Conservation (phyloP, 37 sponge, comb jelly and placozoan species). For the Chondrilla cf. caribensis region DNA sequence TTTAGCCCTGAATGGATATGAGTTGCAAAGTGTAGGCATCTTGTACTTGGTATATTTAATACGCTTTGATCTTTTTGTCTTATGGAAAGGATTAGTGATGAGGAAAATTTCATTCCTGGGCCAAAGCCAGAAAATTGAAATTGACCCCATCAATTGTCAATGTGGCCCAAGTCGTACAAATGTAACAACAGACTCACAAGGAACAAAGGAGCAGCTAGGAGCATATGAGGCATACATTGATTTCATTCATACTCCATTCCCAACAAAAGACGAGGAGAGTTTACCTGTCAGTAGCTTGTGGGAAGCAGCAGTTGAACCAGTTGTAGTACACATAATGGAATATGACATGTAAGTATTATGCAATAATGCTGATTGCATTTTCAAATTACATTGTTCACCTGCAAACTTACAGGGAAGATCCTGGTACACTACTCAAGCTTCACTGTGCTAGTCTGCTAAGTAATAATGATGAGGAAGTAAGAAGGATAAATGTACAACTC, state of each 20-base stretch:
- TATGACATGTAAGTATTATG: not conserved
- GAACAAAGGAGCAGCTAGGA: not conserved
- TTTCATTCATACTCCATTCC: not conserved
- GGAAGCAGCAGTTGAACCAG: not conserved
- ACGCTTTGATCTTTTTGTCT: not conserved
- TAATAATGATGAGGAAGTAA: not conserved
- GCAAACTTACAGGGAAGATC: not conserved
- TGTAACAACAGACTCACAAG: not conserved
- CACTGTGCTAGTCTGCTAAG: not conserved
- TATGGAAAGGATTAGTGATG: not conserved
- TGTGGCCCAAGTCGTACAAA: not conserved
- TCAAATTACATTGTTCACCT: not conserved
- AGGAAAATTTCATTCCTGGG: not conserved
- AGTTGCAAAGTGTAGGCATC: not conserved
- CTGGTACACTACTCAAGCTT: not conserved
- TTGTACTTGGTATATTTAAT: not conserved
- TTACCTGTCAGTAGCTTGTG: not conserved
- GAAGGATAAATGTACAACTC: not conserved
- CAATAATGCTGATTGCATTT: not conserved
- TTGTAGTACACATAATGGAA: not conserved
- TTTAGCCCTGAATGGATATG: not conserved
- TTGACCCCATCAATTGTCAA: not conserved
- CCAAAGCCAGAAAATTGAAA: too few species aligned
- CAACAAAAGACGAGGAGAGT: not conserved
- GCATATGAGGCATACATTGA: not conserved